Percentiles rank a stretch among this genome's conserved stretches.
Conservation (phyloP, 2,888 invertebrate genomes). For the Villa cingulata region DNA sequence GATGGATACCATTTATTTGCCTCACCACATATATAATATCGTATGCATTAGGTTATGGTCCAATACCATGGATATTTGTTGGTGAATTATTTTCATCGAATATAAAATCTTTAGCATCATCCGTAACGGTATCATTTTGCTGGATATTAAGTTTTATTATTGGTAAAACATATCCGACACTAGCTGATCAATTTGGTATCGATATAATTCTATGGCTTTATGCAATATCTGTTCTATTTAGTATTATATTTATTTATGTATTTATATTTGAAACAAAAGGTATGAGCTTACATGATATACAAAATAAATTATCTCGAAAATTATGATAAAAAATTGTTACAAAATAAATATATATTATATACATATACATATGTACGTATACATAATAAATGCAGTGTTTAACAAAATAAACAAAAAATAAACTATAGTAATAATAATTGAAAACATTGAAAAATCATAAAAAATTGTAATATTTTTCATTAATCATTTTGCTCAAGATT, state of each 20-base stretch:
- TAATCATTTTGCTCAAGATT: too few species aligned
- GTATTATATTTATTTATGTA: not conserved
- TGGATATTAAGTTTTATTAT: not conserved
- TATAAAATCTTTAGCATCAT: not conserved
- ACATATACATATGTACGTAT: too few species aligned
- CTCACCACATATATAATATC: not conserved
- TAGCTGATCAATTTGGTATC: not conserved
- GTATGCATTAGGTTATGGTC: not conserved
- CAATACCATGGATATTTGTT: not conserved
- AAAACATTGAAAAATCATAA: too few species aligned
- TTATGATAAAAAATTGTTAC: too few species aligned
- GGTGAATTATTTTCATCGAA: constrained; percentile 2
- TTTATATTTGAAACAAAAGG: not conserved
- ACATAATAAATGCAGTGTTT: too few species aligned
- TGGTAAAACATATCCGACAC: not conserved
- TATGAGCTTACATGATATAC: not conserved
- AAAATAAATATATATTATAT: too few species aligned
- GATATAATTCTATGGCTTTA: not conserved
- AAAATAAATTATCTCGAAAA: not conserved
- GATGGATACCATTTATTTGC: not conserved
- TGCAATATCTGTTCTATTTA: not conserved
- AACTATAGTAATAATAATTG: too few species aligned
- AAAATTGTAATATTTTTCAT: too few species aligned
- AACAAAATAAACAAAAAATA: too few species aligned
- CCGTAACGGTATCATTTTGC: not conserved